Conservation (phyloP, 2,888 invertebrate genomes). For the Sminthurides aquaticus region DNA sequence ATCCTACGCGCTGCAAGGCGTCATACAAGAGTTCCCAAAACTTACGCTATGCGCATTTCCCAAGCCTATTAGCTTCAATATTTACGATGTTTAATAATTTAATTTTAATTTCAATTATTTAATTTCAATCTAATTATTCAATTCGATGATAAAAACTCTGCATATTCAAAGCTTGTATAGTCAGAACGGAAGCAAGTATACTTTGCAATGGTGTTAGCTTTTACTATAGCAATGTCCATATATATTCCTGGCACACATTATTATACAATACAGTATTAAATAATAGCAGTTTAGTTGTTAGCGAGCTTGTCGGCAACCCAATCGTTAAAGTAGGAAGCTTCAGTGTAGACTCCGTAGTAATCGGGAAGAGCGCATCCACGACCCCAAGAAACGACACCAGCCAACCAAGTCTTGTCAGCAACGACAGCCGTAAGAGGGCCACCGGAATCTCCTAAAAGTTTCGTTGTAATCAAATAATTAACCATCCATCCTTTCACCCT, state of each 20-base stretch:
- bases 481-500: too few relatives aligned
- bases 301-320: slow-evolving; percentile 9
- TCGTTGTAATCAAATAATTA: too few relatives aligned
- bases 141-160: background rate
- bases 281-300: background rate
- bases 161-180: background rate
- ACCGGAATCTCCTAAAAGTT: slow-evolving; percentile 16
- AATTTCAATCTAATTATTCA: too few relatives aligned
- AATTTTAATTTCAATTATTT: too few relatives aligned
- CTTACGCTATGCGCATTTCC: too few relatives aligned
- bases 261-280: too few relatives aligned
- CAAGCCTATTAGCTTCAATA: too few relatives aligned
- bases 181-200: background rate
- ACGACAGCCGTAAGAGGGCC: slow-evolving; percentile 11
- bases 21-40: too few relatives aligned
- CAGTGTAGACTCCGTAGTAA: slow-evolving; percentile 12
- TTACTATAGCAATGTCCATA: too few relatives aligned
- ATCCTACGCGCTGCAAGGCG: too few relatives aligned
- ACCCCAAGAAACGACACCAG: slow-evolving; percentile 15
- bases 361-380: slow-evolving; percentile 10
- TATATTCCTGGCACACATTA: too few relatives aligned
- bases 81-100: too few relatives aligned
- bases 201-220: background rate
- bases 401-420: background rate
- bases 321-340: slow-evolving; percentile 8